Percentiles rank a stretch among this genome's conserved stretches.
phyloP scores from a whole-genome alignment of 1,140 invertebrate species.

The Proales similis region DNA sequence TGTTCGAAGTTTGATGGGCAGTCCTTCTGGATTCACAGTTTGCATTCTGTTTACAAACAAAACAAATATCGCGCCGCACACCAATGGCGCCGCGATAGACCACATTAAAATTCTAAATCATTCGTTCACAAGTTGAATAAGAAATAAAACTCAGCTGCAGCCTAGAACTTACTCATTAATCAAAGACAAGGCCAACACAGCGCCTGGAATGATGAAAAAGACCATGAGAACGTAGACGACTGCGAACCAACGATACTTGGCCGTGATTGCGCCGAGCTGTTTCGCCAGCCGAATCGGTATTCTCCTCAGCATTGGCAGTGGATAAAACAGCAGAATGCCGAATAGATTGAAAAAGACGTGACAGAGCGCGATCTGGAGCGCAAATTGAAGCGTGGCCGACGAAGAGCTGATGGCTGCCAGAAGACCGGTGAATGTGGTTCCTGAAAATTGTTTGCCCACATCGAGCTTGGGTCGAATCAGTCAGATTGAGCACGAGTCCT shows the following conservation, averaged over 20 bases:
- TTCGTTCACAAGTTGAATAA: not conserved
- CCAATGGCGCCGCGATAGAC: not conserved
- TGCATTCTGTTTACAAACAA: not conserved
- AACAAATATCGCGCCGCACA: not conserved
- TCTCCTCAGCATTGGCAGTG: constrained; percentile 57
- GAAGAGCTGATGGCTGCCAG: constrained; percentile 56
- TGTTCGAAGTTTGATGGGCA: constrained; percentile 4
- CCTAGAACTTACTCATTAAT: constrained; percentile 41
- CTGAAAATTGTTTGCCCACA: too few relatives aligned
- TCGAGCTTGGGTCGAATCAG: too few relatives aligned
- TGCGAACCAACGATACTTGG: constrained; percentile 59
- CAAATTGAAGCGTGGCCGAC: constrained; percentile 45
- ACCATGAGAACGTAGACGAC: constrained; percentile 57
- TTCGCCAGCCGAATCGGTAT: constrained; percentile 58
- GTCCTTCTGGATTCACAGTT: not conserved
- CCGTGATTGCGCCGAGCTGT: constrained; percentile 56
- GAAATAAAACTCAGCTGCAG: not conserved
- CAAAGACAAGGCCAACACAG: constrained; percentile 54
- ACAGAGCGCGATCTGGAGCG: constrained; percentile 60
- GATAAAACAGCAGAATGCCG: constrained; percentile 62
- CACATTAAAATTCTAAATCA: not conserved
- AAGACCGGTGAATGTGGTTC: constrained; percentile 60
- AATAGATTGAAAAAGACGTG: constrained; percentile 62
- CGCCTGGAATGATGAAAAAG: constrained; percentile 57
- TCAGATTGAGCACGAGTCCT: too few relatives aligned